Conservation (phyloP, 2,888 invertebrate species). For the Cancer borealis region DNA sequence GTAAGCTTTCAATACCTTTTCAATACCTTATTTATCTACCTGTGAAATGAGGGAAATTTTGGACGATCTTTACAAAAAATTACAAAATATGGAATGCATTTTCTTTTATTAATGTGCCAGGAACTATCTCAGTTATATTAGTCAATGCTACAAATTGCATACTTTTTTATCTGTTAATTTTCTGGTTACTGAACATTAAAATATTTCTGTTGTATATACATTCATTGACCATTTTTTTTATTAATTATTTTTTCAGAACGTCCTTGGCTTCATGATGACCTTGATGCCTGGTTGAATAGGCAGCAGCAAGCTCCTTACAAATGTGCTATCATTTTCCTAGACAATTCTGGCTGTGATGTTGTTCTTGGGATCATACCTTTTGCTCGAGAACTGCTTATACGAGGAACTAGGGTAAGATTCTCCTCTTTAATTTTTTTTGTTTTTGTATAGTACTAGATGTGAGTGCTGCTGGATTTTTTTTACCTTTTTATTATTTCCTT, state of each 20-base stretch:
- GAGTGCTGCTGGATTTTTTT: neutral
- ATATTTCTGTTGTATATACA: neutral
- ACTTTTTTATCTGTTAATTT: neutral
- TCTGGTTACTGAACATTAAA: neutral
- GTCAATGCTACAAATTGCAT: no score
- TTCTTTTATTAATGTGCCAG: no score
- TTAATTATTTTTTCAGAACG: constrained; percentile 82
- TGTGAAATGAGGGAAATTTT: neutral
- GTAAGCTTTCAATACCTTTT: constrained; percentile 79
- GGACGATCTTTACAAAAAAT: neutral
- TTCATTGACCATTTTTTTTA: neutral
- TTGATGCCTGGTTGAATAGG: constrained; percentile 90
- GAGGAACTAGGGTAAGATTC: constrained; percentile 88
- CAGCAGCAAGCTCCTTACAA: constrained; percentile 86
- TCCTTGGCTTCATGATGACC: constrained; percentile 94
- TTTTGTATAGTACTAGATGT: neutral
- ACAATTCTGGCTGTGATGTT: constrained; percentile 97
- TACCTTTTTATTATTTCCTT: neutral
- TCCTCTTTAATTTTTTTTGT: neutral
- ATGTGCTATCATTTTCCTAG: constrained; percentile 95
- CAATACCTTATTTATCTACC: neutral
- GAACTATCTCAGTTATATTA: no score
- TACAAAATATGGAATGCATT: no score
- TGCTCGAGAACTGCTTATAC: constrained; percentile 88
- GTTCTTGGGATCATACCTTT: constrained; percentile 95